Conservation (phyloP, 2,113 vertebrate species). For the Poecile atricapillus region DNA sequence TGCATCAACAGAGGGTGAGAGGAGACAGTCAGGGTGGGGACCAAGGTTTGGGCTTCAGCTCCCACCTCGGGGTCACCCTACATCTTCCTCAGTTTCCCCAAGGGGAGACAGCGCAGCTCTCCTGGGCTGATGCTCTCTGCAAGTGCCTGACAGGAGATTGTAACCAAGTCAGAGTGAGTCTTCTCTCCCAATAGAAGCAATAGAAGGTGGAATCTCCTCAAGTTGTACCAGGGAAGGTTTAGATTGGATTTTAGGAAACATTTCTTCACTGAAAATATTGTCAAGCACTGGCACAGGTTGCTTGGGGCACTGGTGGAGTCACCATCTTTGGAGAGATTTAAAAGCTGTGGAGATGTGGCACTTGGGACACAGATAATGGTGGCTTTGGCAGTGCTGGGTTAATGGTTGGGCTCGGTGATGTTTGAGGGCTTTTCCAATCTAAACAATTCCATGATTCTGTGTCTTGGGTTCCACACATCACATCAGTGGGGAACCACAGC, state of each 20-base stretch:
- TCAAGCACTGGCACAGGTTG: background rate
- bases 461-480: background rate
- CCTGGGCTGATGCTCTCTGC: background rate
- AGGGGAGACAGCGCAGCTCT: rapidly evolving
- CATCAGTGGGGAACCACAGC: background rate
- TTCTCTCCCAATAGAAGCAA: background rate
- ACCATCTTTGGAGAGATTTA: background rate
- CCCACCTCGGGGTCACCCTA: background rate
- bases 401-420: background rate
- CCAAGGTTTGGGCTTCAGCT: background rate
- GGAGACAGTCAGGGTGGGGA: no score
- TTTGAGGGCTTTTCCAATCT: background rate
- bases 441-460: background rate
- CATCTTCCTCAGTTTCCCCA: background rate
- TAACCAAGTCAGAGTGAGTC: no score
- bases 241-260: background rate
- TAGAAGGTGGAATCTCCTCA: background rate
- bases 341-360: background rate
- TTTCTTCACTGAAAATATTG: background rate
- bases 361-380: background rate
- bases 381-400: background rate
- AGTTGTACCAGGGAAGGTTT: background rate
- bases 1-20: background rate
- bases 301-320: background rate
- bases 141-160: background rate